Evolutionary conservation across 2,888 invertebrate species (phyloP), one percentile per base, ranked within the genome.

Genomic region (Ennomos quercinarius): DNA sequence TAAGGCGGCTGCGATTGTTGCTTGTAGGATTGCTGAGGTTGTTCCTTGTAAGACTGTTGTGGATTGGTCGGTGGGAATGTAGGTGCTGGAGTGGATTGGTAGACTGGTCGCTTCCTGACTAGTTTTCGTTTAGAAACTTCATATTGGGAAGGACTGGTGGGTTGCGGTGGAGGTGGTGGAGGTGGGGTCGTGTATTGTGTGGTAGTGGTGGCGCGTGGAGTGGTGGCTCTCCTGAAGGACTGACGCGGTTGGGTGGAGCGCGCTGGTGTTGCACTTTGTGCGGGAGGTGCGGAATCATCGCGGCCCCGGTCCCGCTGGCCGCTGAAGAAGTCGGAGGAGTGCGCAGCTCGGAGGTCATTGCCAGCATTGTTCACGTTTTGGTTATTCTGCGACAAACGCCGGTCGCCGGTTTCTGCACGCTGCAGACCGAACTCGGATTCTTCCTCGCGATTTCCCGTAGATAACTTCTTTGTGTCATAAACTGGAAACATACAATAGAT

Each of bases 261-360:
- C 67, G 74, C 81, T 70, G 77, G 60, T 68, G 84, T 64, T 9
- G 78, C 63, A 6, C 79, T 48, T 9, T 68, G 34, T 39, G 72
- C 39, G 63, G 72, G 35, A 69, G 67, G 68, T 8, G 71, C 63
- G 5, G 83, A 46, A n/a, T 91, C 92, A 51, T 92, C 92, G 1
- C 87, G 89, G 44, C 91, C 92, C 37, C 89, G 87, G 48, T 92
- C 91, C 11, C 89, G 87, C 66, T 87, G 90, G 1, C 91, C 91
- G 58, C 95, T 95, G 85, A 95, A 96, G 89, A 96, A 96, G 83
- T 96, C 95, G 1, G 96, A 95, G 59, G 95, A 96, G 79, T 95
- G 95, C 27, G 96, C 95, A 43, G 95, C 94, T 70, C 95, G 94
- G 59, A 96, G 94, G 72, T 96, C 95, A 57, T 94, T 84, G 3